These are phyloP conservation scores for Ascaphus truei DNA, from an alignment of 2,113 vertebrate genomes.

Conservation along the genomic window DNA sequence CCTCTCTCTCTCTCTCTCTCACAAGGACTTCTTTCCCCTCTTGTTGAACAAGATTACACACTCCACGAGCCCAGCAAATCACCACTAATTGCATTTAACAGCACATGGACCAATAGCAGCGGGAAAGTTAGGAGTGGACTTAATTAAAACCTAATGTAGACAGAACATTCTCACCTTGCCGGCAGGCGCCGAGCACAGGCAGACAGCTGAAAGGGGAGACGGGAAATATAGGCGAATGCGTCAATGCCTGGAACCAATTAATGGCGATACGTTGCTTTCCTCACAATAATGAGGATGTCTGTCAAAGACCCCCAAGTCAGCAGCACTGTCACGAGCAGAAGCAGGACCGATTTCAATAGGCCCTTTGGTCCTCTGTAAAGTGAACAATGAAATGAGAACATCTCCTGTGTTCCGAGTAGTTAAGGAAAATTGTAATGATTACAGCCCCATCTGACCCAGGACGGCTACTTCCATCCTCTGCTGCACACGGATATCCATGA, in stretches of 20 bases:
- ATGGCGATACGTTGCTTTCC: not conserved
- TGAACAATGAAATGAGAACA: not conserved
- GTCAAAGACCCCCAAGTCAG: not conserved
- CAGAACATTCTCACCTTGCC: slow-evolving; percentile 18
- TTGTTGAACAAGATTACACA: not conserved
- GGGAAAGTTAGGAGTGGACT: not conserved
- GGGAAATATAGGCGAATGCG: not conserved
- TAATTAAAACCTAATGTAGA: not conserved
- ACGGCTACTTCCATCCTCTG: no score
- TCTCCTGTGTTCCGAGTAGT: not conserved
- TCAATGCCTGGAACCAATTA: slow-evolving; percentile 19
- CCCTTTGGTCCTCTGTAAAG: not conserved
- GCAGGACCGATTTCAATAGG: not conserved
- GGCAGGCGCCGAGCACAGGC: not conserved
- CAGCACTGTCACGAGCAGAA: not conserved
- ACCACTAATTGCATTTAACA: not conserved
- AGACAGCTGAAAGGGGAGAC: not conserved
- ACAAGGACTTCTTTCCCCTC: not conserved
- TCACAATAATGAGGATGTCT: not conserved
- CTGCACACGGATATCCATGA: no score
- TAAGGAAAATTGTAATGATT: not conserved
- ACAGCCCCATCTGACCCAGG: not conserved
- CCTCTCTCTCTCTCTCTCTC: not conserved
- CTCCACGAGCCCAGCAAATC: not conserved
- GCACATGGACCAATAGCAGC: not conserved